These are phyloP conservation scores for Chromis chromis DNA, from an alignment of 2,797 vertebrate genomes.

Conservation along the genomic window DNA sequence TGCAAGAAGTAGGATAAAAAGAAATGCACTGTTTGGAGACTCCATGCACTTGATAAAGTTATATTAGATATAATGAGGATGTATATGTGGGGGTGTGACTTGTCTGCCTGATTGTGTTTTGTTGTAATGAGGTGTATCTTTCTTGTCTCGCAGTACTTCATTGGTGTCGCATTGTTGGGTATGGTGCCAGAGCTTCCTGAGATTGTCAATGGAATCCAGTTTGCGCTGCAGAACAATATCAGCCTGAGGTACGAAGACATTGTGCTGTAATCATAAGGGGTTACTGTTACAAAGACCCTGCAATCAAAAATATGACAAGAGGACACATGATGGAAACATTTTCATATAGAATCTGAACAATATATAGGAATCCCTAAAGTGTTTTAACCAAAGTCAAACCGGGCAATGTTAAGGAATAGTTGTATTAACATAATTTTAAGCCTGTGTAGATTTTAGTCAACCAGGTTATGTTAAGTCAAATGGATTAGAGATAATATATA, in stretches of 20 bases:
- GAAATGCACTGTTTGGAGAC: too few species aligned
- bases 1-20: too few species aligned
- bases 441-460: too few species aligned
- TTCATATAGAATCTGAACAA: background rate
- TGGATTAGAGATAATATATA: too few species aligned
- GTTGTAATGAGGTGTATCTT: background rate
- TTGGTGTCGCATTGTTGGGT: conserved; percentile 90
- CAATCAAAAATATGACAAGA: background rate
- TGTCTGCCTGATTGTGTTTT: background rate
- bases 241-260: conserved; percentile 86
- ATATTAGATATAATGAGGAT: too few species aligned
- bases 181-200: conserved; percentile 94
- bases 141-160: conserved; percentile 87
- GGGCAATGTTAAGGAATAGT: background rate
- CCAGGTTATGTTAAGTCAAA: too few species aligned
- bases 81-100: too few species aligned
- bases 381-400: background rate
- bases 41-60: too few species aligned
- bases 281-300: background rate
- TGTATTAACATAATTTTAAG: too few species aligned
- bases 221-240: conserved; percentile 93
- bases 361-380: background rate
- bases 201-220: conserved; percentile 93
- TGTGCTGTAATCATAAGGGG: background rate
- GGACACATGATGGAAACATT: background rate